Conservation (phyloP, 1,140 invertebrate species). For the Leptopilina boulardi region DNA sequence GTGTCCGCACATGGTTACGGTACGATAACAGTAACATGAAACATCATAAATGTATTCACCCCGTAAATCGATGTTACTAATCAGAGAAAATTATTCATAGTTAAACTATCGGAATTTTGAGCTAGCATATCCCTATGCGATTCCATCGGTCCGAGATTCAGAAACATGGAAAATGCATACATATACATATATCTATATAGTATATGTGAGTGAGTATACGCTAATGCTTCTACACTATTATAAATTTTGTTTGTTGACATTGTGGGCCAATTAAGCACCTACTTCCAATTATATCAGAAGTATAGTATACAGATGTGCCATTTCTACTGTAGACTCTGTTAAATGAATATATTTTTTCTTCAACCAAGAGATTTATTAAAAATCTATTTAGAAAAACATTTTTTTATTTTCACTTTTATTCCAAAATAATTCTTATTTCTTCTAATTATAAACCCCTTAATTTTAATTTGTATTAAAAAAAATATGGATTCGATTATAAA, state of each 20-base stretch:
- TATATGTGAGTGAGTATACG: not conserved
- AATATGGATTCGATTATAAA: not conserved
- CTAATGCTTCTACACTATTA: conserved; percentile 8
- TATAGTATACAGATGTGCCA: not conserved
- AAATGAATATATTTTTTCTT: too few species aligned
- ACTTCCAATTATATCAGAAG: not conserved
- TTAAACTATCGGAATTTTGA: conserved; percentile 30
- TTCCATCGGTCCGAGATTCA: conserved; percentile 27
- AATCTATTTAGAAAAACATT: too few species aligned
- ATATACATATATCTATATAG: too few species aligned
- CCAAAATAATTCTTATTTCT: too few species aligned
- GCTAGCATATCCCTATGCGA: not conserved
- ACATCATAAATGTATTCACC: conserved; percentile 23
- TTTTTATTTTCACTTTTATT: too few species aligned
- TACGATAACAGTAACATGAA: conserved; percentile 21
- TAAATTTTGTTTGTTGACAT: conserved; percentile 28
- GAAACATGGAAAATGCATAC: conserved; percentile 1
- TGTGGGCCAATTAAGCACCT: not conserved
- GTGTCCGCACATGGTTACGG: not conserved
- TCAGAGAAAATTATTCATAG: conserved; percentile 30
- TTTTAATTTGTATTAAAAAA: not conserved
- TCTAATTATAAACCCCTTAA: not conserved
- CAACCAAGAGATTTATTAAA: too few species aligned
- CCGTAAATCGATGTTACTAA: conserved; percentile 25
- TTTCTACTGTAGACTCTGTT: too few species aligned